phyloP scores from a whole-genome alignment of 2,888 invertebrate species.

The Drosophila mettleri region DNA sequence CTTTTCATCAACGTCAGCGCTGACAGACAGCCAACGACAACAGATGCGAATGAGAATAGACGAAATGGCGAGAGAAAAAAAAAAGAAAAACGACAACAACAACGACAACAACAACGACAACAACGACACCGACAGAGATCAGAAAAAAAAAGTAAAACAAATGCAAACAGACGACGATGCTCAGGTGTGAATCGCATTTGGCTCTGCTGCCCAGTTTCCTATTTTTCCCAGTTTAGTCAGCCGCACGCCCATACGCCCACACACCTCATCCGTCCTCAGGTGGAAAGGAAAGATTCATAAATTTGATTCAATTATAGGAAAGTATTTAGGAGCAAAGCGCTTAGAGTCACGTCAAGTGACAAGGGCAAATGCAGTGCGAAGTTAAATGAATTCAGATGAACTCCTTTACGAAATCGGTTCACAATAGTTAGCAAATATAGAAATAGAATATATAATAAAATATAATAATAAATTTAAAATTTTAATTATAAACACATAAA shows the following conservation, averaged over 20 bases:
- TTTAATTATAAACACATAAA: too few relatives aligned
- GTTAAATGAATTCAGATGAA: neutral
- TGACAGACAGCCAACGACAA: constrained; percentile 59
- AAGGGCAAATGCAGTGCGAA: constrained; percentile 16
- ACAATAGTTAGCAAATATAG: neutral
- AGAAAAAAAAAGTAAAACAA: constrained; percentile 9
- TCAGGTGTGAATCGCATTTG: constrained; percentile 55
- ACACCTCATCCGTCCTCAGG: neutral
- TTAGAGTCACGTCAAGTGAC: constrained; percentile 30
- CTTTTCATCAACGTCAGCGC: constrained; percentile 67
- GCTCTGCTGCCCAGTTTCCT: constrained; percentile 32
- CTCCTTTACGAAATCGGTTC: neutral
- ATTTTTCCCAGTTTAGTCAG: constrained; percentile 19
- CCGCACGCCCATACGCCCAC: constrained; percentile 8
- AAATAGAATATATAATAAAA: neutral
- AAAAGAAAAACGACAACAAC: neutral
- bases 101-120: neutral
- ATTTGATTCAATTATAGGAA: constrained; percentile 46
- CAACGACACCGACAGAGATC: too few relatives aligned
- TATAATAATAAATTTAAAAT: neutral
- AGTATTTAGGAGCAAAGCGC: constrained; percentile 42
- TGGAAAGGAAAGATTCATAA: constrained; percentile 35
- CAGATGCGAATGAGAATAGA: constrained; percentile 56
- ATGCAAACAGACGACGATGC: constrained; percentile 18
- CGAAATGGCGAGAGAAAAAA: constrained; percentile 27